Base-by-base conservation (phyloP, 2,113 vertebrate species). In the Montifringilla adamsi region DNA sequence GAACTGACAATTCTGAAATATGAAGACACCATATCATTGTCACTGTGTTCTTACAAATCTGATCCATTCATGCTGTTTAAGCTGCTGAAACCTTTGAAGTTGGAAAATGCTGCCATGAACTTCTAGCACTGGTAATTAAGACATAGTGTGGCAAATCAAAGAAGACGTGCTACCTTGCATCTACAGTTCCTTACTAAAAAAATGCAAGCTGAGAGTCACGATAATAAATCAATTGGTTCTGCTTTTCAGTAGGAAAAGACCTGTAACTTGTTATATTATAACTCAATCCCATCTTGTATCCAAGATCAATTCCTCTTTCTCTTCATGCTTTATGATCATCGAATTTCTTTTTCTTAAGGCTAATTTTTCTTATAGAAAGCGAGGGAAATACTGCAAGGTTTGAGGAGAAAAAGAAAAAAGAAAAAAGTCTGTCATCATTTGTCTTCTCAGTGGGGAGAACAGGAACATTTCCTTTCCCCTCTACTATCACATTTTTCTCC, bases 71-170 rank as follows among this genome's bases (percentile, higher is more conserved):
- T 81, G 79, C 84, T 96, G 56, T 53, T 94, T 82, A 73, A 93
- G 90, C 77, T 96, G 90, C 39, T 67, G 86, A 94, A 96, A 66
- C 46, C 97, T 98, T 97, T 98, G 97, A 98, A 98, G 96, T 97
- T 80, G 63, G 95, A 97, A 97, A 98, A 97, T 70, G 83, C 84
- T 72, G 63, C 73, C 28, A 75, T 87, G 90, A 96, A 96, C 96
- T 95, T 96, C 94, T 81, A 97, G 94, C 90, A 85, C 6, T 93
- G 93, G 97, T 98, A 98, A 99, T 98, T 98, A 98, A 98, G 98
- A 98, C 97, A 96, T 97, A 98, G 96, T 91, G 95, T 96, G 90
- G 92, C 96, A 97, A 98, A 98, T 98, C 96, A 96, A 95, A 96
- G 84, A 91, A 74, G 97, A 98, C 82, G 10, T 87, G 93, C 84